Evolutionary conservation across 1,140 invertebrate species (phyloP).

Genomic region (Diorhabda sublineata): DNA sequence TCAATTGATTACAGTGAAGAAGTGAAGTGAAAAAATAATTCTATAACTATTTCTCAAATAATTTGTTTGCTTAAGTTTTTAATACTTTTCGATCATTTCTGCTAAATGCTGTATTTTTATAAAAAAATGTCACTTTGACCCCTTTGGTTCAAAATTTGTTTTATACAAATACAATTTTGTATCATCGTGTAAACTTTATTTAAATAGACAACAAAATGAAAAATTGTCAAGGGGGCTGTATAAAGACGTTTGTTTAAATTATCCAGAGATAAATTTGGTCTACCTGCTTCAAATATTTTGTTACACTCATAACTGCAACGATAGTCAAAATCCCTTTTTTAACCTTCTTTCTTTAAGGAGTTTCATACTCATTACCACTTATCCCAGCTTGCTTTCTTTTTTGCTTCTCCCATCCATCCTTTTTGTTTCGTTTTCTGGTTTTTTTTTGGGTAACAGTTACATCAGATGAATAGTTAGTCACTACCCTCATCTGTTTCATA

Average conservation of each 20-base stretch:
- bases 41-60: too few species aligned
- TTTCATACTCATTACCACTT: constrained; percentile 5
- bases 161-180: not conserved
- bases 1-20: too few species aligned
- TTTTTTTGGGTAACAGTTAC: constrained; percentile 7
- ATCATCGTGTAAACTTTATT: constrained; percentile 6
- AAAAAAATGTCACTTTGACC: too few species aligned
- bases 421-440: constrained; percentile 10
- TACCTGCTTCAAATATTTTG: constrained; percentile 18
- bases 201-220: constrained; percentile 1
- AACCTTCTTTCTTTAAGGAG: constrained; percentile 10
- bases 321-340: not conserved
- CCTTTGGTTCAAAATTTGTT: too few species aligned
- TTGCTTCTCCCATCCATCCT: constrained; percentile 7
- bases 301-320: constrained; percentile 9
- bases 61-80: too few species aligned
- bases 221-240: not conserved
- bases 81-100: too few species aligned
- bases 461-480: constrained; percentile 3
- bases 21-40: too few species aligned
- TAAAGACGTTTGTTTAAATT: constrained; percentile 7
- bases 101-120: too few species aligned
- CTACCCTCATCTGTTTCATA: constrained; percentile 7
- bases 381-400: constrained; percentile 12
- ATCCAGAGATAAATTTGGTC: constrained; percentile 15